phyloP scores from a whole-genome alignment of 2,888 invertebrate genomes.

The Carcina quercana region DNA sequence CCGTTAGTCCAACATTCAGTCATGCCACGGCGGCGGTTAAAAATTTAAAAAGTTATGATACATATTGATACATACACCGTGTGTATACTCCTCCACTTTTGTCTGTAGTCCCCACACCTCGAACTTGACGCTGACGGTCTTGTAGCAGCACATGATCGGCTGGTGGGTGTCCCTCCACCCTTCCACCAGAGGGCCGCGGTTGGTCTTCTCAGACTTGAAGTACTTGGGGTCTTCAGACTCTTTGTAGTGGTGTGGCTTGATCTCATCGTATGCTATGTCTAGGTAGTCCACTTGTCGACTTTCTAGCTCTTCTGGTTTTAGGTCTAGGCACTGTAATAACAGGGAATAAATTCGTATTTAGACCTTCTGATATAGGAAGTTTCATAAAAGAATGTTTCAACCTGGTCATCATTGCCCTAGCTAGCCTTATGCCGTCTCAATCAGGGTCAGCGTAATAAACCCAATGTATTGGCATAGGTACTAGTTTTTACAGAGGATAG shows the following conservation, averaged over 20 bases:
- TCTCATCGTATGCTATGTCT: conserved; percentile 92
- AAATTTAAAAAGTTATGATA: background rate
- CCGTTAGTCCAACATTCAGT: no score
- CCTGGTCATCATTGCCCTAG: no score
- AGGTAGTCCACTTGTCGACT: conserved; percentile 84
- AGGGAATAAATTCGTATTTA: no score
- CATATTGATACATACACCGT: conserved; percentile 73
- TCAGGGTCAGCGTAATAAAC: no score
- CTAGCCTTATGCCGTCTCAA: no score
- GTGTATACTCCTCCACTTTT: conserved; percentile 90
- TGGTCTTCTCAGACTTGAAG: conserved; percentile 87
- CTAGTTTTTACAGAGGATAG: no score
- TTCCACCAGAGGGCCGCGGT: conserved; percentile 87
- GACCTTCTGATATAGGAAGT: no score
- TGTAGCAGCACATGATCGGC: conserved; percentile 96
- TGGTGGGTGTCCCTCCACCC: conserved; percentile 84
- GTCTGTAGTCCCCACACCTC: conserved; percentile 96
- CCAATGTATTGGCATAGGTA: no score
- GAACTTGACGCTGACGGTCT: conserved; percentile 88
- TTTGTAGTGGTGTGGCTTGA: conserved; percentile 90
- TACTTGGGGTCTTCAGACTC: conserved; percentile 91
- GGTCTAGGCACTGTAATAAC: conserved; percentile 81
- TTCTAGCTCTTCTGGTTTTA: conserved; percentile 82
- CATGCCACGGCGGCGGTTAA: no score
- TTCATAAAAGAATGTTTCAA: no score